A percentile compares a stretch with the other conserved stretches of the same genome.
Conservation (phyloP, 2,888 invertebrate genomes). For the Mesochorus sp. region DNA sequence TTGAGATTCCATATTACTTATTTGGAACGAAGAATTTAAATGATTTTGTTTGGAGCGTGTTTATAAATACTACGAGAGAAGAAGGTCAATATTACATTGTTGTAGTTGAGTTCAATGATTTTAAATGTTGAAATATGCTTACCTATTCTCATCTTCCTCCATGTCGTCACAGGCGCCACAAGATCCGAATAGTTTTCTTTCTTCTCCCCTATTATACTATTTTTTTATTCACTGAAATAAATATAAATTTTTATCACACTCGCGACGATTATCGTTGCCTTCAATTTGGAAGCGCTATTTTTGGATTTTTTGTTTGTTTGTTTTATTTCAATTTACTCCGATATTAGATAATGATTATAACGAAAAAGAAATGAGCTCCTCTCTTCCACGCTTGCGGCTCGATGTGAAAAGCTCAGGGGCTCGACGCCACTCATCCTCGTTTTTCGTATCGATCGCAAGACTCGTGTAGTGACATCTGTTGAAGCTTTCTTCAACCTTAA, state of each 20-base stretch:
- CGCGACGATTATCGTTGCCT: background rate
- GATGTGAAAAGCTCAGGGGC: conserved; percentile 22
- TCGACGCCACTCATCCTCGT: conserved; percentile 42
- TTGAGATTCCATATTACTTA: no score
- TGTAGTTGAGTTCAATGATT: no score
- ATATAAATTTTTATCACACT: background rate
- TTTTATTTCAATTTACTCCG: background rate
- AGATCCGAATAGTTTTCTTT: no score
- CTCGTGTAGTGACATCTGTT: conserved; percentile 34
- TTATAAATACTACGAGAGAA: no score
- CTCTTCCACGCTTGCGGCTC: conserved; percentile 18
- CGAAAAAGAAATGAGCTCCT: conserved; percentile 1
- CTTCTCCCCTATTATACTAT: no score
- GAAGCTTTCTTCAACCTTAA: conserved; percentile 2
- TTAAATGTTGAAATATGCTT: no score
- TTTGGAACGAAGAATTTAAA: no score
- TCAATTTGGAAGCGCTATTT: background rate
- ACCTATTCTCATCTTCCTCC: no score
- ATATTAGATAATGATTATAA: conserved; percentile 24
- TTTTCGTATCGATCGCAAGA: conserved; percentile 47
- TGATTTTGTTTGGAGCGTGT: no score
- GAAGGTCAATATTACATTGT: no score
- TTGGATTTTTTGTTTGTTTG: background rate
- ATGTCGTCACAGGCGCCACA: conserved; percentile 39
- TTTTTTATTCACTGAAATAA: background rate